phyloP scores from a whole-genome alignment of 1,140 invertebrate species.

The Planococcus citri region DNA sequence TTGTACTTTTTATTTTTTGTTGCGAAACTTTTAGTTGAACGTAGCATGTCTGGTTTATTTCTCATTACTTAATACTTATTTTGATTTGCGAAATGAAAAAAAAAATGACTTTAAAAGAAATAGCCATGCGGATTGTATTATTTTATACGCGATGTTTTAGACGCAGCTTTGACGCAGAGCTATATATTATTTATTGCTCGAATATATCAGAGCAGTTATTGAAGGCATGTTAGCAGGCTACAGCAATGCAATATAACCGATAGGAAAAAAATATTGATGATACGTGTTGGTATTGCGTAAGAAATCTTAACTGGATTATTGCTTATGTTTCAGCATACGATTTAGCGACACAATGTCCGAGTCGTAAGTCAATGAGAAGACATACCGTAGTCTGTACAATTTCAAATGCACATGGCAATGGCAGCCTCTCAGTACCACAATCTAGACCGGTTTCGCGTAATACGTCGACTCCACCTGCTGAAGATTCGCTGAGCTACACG shows the following conservation, averaged over 20 bases:
- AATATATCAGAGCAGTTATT: background rate
- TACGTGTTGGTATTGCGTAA: too few relatives aligned
- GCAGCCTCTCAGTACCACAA: constrained; percentile 54
- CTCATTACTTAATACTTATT: too few relatives aligned
- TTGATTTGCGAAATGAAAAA: too few relatives aligned
- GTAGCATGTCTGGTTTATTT: too few relatives aligned
- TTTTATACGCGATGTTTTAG: too few relatives aligned
- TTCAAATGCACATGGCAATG: constrained; percentile 36
- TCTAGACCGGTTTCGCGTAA: constrained; percentile 45
- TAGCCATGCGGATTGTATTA: too few relatives aligned
- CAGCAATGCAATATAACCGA: background rate
- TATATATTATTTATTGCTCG: too few relatives aligned
- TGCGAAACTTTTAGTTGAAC: too few relatives aligned
- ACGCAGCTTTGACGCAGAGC: too few relatives aligned
- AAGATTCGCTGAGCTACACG: constrained; percentile 27
- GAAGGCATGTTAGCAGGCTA: background rate
- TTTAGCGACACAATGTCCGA: constrained; percentile 62
- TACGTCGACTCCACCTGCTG: constrained; percentile 30
- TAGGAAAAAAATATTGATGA: too few relatives aligned
- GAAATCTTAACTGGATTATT: background rate
- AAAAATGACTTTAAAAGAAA: too few relatives aligned
- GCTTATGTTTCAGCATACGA: constrained; percentile 49
- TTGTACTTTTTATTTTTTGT: too few relatives aligned
- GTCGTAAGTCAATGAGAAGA: constrained; percentile 50
- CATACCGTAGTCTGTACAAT: constrained; percentile 52